Conservation (phyloP, 2,113 vertebrate genomes). For the Labeo rohita region DNA sequence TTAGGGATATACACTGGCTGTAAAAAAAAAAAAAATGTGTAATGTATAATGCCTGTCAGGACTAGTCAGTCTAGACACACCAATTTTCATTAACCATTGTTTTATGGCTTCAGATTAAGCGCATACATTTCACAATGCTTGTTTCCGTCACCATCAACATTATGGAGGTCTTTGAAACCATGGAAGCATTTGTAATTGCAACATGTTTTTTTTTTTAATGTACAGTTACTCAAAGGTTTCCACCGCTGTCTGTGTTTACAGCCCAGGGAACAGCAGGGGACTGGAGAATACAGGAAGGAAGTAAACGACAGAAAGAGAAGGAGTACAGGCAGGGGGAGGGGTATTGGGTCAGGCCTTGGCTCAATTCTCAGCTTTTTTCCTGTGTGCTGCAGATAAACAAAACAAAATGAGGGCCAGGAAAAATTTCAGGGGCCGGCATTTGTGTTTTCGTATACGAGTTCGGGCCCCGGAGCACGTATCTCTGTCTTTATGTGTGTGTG, state of each 20-base stretch:
- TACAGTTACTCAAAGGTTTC: constrained; percentile 41
- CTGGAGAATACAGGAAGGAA: constrained; percentile 62
- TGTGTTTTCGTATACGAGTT: constrained; percentile 30
- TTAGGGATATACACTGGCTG: too few relatives aligned
- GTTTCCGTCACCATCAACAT: not conserved
- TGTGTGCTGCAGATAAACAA: constrained; percentile 52
- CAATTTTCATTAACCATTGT: not conserved
- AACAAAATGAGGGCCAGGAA: constrained; percentile 51
- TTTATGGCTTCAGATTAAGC: not conserved
- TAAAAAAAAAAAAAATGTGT: too few relatives aligned
- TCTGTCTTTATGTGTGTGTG: not conserved
- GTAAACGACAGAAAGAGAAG: constrained; percentile 51
- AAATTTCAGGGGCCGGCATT: constrained; percentile 17
- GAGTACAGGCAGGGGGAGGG: constrained; percentile 51
- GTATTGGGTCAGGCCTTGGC: constrained; percentile 45
- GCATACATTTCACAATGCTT: not conserved
- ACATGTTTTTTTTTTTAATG: not conserved
- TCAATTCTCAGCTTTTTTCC: constrained; percentile 28
- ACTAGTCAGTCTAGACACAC: constrained; percentile 21
- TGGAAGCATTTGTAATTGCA: not conserved
- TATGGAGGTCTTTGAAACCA: not conserved
- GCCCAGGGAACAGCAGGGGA: constrained; percentile 54
- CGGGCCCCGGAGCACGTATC: not conserved
- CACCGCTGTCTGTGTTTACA: constrained; percentile 41
- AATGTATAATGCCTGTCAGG: not conserved